phyloP scores from a whole-genome alignment of 2,113 vertebrate species.

The Cyphomyrus plagiostoma region DNA sequence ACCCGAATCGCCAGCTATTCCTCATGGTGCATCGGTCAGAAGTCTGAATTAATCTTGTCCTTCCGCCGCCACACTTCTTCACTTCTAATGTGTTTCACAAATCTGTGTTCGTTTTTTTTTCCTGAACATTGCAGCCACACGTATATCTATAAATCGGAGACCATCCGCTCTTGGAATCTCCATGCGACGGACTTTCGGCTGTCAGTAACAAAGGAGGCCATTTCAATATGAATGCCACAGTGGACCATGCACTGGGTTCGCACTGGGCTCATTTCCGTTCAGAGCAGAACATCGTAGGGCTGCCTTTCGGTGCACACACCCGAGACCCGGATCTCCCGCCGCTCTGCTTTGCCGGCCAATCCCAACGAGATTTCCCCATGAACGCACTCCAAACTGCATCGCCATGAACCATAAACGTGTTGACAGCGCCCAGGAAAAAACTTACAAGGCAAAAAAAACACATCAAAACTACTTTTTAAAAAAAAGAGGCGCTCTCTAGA shows the following conservation, averaged over 20 bases:
- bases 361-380: neutral
- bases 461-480: neutral
- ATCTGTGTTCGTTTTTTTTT: neutral
- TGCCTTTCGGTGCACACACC: neutral
- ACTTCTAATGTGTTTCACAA: neutral
- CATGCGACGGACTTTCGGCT: constrained; percentile 38
- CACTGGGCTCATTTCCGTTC: constrained; percentile 53
- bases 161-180: constrained; percentile 40
- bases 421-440: neutral
- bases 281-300: constrained; percentile 10
- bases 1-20: neutral
- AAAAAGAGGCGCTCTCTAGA: neutral
- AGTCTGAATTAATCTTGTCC: neutral
- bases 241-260: constrained; percentile 47
- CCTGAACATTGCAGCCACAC: neutral
- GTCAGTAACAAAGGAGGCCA: constrained; percentile 45
- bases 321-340: neutral
- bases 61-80: neutral
- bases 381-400: neutral
- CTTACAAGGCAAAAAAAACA: neutral
- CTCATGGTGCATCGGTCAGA: neutral
- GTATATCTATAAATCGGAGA: constrained; percentile 34
- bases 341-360: neutral
- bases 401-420: neutral
- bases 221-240: constrained; percentile 59